phyloP scores from a whole-genome alignment of 2,888 invertebrate genomes.

The Yponomeuta cagnagella region DNA sequence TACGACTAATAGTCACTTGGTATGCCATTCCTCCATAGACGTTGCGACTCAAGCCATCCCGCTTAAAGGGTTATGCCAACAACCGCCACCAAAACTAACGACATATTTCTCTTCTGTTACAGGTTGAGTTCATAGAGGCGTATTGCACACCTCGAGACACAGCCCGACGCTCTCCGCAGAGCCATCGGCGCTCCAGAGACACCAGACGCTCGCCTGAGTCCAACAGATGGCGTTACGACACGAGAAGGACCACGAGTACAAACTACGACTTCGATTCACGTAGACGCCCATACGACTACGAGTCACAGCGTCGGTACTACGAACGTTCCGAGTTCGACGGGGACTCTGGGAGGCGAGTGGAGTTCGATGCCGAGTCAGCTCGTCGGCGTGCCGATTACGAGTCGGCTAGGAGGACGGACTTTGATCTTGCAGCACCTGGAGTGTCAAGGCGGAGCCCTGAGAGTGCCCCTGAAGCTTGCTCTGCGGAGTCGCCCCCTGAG shows the following conservation, averaged over 20 bases:
- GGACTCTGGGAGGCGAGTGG: slow-evolving; percentile 56
- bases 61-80: not conserved
- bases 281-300: slow-evolving; percentile 65
- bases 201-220: slow-evolving; percentile 62
- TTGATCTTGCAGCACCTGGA: slow-evolving; percentile 63
- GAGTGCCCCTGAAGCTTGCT: slow-evolving; percentile 63
- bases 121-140: slow-evolving; percentile 84
- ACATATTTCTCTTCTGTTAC: slow-evolving; percentile 43
- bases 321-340: slow-evolving; percentile 53
- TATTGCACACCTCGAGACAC: slow-evolving; percentile 85
- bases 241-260: slow-evolving; percentile 39
- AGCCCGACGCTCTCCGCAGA: slow-evolving; percentile 63
- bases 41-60: not conserved
- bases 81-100: not conserved
- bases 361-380: slow-evolving; percentile 63
- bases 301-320: slow-evolving; percentile 38
- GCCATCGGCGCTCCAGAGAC: slow-evolving; percentile 61
- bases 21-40: slow-evolving; percentile 33
- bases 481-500: slow-evolving; percentile 64
- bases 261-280: slow-evolving; percentile 63
- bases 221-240: slow-evolving; percentile 66
- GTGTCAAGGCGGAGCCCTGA: slow-evolving; percentile 62
- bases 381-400: slow-evolving; percentile 67
- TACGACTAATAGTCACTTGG: slow-evolving; percentile 55
- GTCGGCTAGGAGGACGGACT: slow-evolving; percentile 65